phyloP scores from a whole-genome alignment of 2,797 vertebrate genomes.

The Thamnophis elegans region DNA sequence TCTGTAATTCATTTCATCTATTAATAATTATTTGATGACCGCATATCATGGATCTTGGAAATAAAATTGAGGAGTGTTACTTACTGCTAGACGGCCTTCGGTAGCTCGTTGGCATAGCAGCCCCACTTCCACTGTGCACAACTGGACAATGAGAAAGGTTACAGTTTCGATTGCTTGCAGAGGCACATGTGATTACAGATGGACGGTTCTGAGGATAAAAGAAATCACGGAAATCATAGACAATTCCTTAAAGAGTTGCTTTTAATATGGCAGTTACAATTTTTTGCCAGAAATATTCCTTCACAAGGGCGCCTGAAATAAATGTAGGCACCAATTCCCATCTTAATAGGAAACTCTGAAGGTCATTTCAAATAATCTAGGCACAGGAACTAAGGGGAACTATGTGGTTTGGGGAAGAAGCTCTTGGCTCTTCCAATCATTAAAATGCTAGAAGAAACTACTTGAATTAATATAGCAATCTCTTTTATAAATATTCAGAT shows the following conservation, averaged over 20 bases:
- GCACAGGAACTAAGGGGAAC: not conserved
- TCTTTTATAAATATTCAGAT: not conserved
- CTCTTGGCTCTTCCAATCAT: not conserved
- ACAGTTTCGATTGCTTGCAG: slow-evolving; percentile 93
- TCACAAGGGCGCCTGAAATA: not conserved
- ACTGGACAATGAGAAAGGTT: slow-evolving; percentile 94
- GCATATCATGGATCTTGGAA: not conserved
- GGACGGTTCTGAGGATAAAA: slow-evolving; percentile 85
- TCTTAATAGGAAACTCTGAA: not conserved
- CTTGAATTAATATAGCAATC: not conserved
- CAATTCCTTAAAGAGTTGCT: not conserved
- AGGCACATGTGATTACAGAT: slow-evolving; percentile 94
- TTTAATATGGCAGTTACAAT: not conserved
- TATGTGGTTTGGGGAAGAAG: not conserved
- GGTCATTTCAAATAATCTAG: not conserved
- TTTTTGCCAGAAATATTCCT: not conserved
- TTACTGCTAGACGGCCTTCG: slow-evolving; percentile 87
- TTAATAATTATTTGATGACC: not conserved
- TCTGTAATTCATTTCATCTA: slow-evolving; percentile 3
- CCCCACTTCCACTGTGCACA: slow-evolving; percentile 85
- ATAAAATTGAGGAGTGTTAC: slow-evolving; percentile 28
- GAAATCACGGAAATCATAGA: not conserved
- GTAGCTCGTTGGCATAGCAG: slow-evolving; percentile 79
- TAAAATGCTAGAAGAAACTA: not conserved
- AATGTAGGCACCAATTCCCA: not conserved